These are phyloP conservation scores for Dromas ardeola DNA, from an alignment of 2,113 vertebrate genomes.

Conservation along the genomic window DNA sequence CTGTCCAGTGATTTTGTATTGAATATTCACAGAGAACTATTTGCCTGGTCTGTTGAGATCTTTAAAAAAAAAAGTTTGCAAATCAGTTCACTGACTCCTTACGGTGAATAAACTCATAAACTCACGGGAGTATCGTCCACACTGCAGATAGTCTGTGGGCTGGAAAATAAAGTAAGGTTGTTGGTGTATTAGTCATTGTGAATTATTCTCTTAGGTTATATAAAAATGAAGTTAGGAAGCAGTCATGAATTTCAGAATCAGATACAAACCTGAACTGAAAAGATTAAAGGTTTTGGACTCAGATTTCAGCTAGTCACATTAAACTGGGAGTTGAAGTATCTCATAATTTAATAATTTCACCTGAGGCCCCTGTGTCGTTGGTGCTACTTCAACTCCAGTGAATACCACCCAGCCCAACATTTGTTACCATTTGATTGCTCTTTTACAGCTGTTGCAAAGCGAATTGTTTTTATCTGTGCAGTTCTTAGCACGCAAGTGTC, in stretches of 20 bases:
- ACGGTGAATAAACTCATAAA: neutral
- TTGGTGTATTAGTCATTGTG: neutral
- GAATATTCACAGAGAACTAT: neutral
- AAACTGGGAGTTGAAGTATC: neutral
- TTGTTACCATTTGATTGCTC: neutral
- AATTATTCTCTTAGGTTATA: neutral
- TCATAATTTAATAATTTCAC: neutral
- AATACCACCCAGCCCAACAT: neutral
- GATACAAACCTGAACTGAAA: neutral
- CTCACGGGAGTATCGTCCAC: neutral
- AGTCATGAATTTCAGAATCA: neutral
- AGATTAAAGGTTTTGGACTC: neutral
- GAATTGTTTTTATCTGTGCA: neutral
- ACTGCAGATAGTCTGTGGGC: neutral
- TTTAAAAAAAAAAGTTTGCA: neutral
- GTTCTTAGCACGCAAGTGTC: neutral
- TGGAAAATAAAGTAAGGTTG: neutral
- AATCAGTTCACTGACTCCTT: neutral
- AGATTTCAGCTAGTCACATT: neutral
- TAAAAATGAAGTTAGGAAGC: neutral
- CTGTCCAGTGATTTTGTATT: neutral
- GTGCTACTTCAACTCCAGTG: neutral
- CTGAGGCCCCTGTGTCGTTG: neutral
- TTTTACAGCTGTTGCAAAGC: neutral
- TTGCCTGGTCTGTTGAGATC: neutral